A percentile compares a stretch with the other conserved stretches of the same genome.
Evolutionary conservation across 2,888 invertebrate genomes (phyloP).

Genomic region (Epinotia ramella): DNA sequence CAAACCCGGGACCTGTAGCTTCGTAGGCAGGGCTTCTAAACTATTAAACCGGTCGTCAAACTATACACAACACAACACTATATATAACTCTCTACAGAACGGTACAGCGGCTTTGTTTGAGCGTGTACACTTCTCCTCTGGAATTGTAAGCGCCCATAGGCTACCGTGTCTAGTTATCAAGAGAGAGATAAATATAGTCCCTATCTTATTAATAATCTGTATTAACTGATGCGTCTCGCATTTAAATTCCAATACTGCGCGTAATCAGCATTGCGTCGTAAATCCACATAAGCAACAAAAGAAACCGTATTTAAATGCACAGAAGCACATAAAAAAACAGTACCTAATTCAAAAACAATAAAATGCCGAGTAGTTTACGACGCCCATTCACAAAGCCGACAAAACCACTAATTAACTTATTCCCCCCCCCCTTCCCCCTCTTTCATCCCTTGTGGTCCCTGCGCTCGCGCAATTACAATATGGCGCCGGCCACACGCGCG

Average conservation of each 20-base stretch:
- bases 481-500: conserved; percentile 70
- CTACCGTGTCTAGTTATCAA: no score
- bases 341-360: conserved; percentile 12
- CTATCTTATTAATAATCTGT: no score
- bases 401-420: conserved; percentile 42
- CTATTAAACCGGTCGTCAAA: no score
- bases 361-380: conserved; percentile 25
- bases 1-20: no score
- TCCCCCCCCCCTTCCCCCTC: conserved; percentile 4
- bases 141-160: no score
- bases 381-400: conserved; percentile 32
- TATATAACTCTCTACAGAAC: no score
- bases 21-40: no score
- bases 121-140: no score
- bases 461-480: conserved; percentile 79
- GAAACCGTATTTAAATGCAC: background rate
- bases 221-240: background rate
- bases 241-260: background rate
- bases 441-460: conserved; percentile 55
- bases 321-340: background rate
- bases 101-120: no score
- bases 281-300: background rate
- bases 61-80: no score
- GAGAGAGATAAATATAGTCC: no score
- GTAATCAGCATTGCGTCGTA: background rate